Percentiles rank a stretch among this genome's conserved stretches.
Conservation (phyloP, 2,113 vertebrate genomes). For the Vireo altiloquus region DNA sequence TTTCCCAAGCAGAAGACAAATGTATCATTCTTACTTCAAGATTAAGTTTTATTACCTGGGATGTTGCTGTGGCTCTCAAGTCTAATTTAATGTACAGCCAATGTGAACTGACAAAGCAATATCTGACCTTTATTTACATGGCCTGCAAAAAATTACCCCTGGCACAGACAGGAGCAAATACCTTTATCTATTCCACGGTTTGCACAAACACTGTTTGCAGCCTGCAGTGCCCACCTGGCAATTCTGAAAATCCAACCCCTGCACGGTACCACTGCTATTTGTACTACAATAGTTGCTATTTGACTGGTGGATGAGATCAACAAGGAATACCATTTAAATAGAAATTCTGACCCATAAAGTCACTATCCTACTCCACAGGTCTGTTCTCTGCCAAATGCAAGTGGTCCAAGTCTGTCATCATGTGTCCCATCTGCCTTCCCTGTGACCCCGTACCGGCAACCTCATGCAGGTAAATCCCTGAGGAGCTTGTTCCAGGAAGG, state of each 20-base stretch:
- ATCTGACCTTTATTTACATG: background rate
- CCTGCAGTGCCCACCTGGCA: background rate
- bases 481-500: conserved; percentile 27
- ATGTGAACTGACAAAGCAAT: background rate
- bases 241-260: background rate
- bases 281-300: background rate
- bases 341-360: background rate
- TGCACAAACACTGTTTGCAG: background rate
- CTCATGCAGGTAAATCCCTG: background rate
- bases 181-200: background rate
- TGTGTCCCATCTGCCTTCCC: conserved; percentile 10
- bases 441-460: background rate
- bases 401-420: conserved; percentile 6
- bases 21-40: background rate
- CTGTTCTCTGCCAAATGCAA: background rate
- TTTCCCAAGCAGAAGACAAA: background rate
- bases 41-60: background rate
- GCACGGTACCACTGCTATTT: fast-evolving
- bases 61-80: background rate
- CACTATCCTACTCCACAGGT: background rate
- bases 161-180: background rate
- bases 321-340: background rate
- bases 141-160: background rate
- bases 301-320: background rate
- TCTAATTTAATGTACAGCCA: background rate